Percentiles rank a stretch among this genome's conserved stretches.
These are phyloP conservation scores for Mallotus villosus DNA, from an alignment of 2,797 vertebrate species.

Conservation along the genomic window DNA sequence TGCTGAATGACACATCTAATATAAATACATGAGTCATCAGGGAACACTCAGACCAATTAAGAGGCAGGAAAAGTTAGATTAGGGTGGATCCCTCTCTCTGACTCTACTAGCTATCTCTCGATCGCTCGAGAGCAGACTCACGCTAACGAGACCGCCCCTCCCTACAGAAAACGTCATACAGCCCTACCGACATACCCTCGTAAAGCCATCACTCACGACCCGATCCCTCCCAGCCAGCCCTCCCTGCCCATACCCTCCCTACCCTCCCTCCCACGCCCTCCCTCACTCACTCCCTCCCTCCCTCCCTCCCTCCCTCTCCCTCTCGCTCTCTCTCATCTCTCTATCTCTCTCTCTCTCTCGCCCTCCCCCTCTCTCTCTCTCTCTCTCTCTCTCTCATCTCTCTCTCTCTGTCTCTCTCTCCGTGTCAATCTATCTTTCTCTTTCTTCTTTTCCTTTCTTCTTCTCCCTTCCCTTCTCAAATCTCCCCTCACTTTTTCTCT, in stretches of 20 bases:
- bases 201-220: too few species aligned
- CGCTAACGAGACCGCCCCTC: too few species aligned
- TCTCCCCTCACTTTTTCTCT: constrained; percentile 29
- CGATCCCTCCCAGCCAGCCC: too few species aligned
- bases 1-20: constrained; percentile 64
- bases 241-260: too few species aligned
- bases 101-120: neutral
- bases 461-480: constrained; percentile 14
- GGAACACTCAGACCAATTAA: constrained; percentile 54
- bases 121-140: too few species aligned
- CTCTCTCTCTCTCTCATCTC: neutral
- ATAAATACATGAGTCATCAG: constrained; percentile 62
- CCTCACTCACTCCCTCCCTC: too few species aligned
- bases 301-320: too few species aligned
- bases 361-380: constrained; percentile 11
- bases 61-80: constrained; percentile 56
- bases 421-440: constrained; percentile 23
- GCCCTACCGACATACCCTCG: too few species aligned
- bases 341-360: too few species aligned
- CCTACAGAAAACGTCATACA: too few species aligned
- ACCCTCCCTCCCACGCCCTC: too few species aligned
- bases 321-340: too few species aligned
- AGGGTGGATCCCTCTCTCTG: constrained; percentile 35
- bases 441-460: constrained; percentile 16
- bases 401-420: neutral